A percentile compares a stretch with the other conserved stretches of the same genome.
Evolutionary conservation across 1,140 invertebrate genomes (phyloP).

Genomic region (Anadara kagoshimensis): DNA sequence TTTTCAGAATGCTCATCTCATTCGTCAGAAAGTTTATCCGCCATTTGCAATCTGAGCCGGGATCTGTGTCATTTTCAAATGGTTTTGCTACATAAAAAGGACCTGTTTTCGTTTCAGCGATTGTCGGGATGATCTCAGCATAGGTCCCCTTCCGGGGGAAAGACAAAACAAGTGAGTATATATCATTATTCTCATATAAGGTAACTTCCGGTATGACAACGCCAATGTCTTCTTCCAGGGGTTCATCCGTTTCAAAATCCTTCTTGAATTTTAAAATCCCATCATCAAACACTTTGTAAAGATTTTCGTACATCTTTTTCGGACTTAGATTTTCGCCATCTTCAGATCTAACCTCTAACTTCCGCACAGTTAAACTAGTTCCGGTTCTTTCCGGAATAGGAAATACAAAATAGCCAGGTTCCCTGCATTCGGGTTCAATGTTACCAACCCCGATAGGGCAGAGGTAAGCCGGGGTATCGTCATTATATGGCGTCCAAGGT

Average conservation of each 20-base stretch:
- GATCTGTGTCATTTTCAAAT: conserved; percentile 45
- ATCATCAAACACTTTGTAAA: conserved; percentile 31
- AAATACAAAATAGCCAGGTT: conserved; percentile 43
- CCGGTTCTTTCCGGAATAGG: conserved; percentile 37
- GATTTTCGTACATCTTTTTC: conserved; percentile 40
- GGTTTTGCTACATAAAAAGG: conserved; percentile 47
- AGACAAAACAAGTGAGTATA: conserved; percentile 38
- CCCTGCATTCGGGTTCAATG: conserved; percentile 12
- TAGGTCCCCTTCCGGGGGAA: conserved; percentile 29
- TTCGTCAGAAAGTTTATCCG: conserved; percentile 44
- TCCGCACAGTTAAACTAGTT: conserved; percentile 31
- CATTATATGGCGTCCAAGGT: conserved; percentile 37
- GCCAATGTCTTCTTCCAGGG: conserved; percentile 1
- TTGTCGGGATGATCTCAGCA: conserved; percentile 45
- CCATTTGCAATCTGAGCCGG: conserved; percentile 49
- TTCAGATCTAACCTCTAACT: conserved; percentile 39
- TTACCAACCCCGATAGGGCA: conserved; percentile 35
- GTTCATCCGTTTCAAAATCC: neutral
- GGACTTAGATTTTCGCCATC: conserved; percentile 42
- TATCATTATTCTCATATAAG: conserved; percentile 32
- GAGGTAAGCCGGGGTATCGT: conserved; percentile 23
- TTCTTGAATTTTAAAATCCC: conserved; percentile 34
- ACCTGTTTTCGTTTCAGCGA: conserved; percentile 35
- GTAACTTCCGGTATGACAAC: conserved; percentile 4
- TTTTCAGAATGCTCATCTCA: conserved; percentile 52